Evolutionary conservation across 2,797 vertebrate genomes (phyloP).

Genomic region (Centropyge bicolor): DNA sequence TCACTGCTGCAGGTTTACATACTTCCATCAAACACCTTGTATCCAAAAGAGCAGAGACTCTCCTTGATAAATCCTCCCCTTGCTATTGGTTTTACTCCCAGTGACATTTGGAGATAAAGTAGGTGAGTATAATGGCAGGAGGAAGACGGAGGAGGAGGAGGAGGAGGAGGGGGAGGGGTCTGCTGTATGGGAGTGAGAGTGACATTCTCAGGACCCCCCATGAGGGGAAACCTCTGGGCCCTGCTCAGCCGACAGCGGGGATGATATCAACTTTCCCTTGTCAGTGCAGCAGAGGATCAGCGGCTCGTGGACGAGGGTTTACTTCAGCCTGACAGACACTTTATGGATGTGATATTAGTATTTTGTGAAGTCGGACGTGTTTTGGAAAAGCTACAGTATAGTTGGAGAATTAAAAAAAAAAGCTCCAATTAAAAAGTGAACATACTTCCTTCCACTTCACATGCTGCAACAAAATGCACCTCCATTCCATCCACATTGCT

Average conservation of each 20-base stretch:
- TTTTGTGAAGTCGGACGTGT: too few species aligned
- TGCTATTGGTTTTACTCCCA: constrained; percentile 60
- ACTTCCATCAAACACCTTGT: constrained; percentile 36
- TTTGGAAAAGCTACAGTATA: too few species aligned
- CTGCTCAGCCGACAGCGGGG: constrained; percentile 59
- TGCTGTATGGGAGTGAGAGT: constrained; percentile 48
- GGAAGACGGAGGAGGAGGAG: constrained; percentile 25
- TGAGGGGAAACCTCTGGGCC: constrained; percentile 71
- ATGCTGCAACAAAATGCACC: not conserved
- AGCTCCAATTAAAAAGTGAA: too few species aligned
- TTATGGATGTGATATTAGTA: too few species aligned
- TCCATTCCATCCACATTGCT: not conserved
- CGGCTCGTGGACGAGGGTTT: constrained; percentile 2
- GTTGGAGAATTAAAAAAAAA: too few species aligned
- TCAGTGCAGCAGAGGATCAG: constrained; percentile 47
- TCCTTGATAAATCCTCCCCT: constrained; percentile 52
- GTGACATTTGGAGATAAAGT: constrained; percentile 77
- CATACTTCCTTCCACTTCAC: too few species aligned
- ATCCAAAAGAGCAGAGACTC: constrained; percentile 42
- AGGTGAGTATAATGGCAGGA: constrained; percentile 54
- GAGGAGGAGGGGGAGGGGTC: constrained; percentile 26
- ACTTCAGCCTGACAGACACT: constrained; percentile 8
- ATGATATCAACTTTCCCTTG: constrained; percentile 70
- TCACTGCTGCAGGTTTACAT: constrained; percentile 24
- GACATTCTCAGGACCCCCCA: constrained; percentile 73